Evolutionary conservation across 2,113 vertebrate genomes (phyloP), one percentile per base, ranked within the genome.

Genomic region (Chionis minor): DNA sequence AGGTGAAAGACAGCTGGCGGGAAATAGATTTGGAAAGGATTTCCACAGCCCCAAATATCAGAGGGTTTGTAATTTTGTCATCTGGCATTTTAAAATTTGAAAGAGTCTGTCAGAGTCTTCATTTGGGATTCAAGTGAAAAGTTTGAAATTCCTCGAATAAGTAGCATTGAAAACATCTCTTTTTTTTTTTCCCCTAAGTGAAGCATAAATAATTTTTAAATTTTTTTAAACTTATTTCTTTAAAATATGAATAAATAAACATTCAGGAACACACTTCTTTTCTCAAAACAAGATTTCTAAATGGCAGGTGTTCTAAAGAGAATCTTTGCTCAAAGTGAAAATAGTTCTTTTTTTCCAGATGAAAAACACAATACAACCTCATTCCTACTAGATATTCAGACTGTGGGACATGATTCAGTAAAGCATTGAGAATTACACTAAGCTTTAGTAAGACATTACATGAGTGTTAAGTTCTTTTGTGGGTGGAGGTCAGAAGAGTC

Each of bases 1-100:
- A 91, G 95, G 93, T 86, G 91, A 58, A 62, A 91, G 70, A 82
- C 45, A 93, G 58, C 35, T 82, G 81, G 71, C 35, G 62, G 35
- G 17, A 77, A 61, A 58, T 8, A 83, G 45, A 18, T 79, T 70
- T 94, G 61, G 54, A 92, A 85, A 93, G 62, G n/a, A 66, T 73
- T 94, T 90, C 49, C 45, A 66, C 11, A 45, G 28, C 70, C 49
- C 19, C 40, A 70, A 12, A 58, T 17, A 66, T 28, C 2, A 1
- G 30, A 44, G 14, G 8, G 6, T 66, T 87, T 72, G 13, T 28
- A 26, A 72, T 65, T 80, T 90, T 85, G 14, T 72, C 19, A 3
- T 79, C 58, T 82, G 61, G 16, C 24, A 21, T 75, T 44, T 85
- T 23, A 66, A 82, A 77, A 22, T 72, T 92, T 0, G 3, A 21